A percentile compares a stretch with the other conserved stretches of the same genome.
These are phyloP conservation scores for Sterrhoptilus dennistouni DNA, from an alignment of 2,113 vertebrate species.

Conservation along the genomic window DNA sequence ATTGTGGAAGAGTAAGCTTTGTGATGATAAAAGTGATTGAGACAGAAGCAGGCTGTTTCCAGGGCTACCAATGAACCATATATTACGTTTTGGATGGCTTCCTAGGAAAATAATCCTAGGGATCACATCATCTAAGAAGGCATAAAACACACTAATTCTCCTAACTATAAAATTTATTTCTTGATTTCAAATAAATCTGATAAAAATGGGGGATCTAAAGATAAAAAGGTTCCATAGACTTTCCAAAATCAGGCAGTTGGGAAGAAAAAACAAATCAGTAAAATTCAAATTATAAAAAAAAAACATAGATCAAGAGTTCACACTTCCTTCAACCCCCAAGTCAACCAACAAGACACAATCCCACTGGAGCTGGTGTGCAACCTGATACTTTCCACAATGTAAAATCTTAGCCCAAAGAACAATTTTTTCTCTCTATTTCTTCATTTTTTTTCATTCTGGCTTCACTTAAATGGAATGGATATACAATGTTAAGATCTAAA, in stretches of 20 bases:
- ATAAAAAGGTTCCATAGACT: neutral
- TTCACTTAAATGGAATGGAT: neutral
- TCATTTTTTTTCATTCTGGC: neutral
- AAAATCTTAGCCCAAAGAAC: neutral
- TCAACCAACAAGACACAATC: neutral
- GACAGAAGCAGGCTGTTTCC: constrained; percentile 18
- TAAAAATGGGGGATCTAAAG: neutral
- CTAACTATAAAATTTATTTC: neutral
- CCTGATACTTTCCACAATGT: neutral
- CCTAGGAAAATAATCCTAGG: constrained; percentile 43
- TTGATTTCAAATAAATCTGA: neutral
- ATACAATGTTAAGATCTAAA: neutral
- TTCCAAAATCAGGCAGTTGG: neutral
- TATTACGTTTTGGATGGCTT: constrained; percentile 25
- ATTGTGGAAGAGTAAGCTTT: neutral
- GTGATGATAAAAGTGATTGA: neutral
- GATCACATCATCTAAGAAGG: neutral
- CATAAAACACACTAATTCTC: neutral
- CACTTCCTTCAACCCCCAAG: neutral
- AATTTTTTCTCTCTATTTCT: neutral
- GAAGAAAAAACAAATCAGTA: neutral
- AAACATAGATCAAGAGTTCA: neutral
- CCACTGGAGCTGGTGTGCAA: neutral
- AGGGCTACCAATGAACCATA: constrained; percentile 37
- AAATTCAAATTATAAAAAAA: neutral